Percentiles rank a stretch among this genome's conserved stretches.
These are phyloP conservation scores for Amphilophus citrinellus DNA, from an alignment of 2,113 vertebrate genomes.

Conservation along the genomic window DNA sequence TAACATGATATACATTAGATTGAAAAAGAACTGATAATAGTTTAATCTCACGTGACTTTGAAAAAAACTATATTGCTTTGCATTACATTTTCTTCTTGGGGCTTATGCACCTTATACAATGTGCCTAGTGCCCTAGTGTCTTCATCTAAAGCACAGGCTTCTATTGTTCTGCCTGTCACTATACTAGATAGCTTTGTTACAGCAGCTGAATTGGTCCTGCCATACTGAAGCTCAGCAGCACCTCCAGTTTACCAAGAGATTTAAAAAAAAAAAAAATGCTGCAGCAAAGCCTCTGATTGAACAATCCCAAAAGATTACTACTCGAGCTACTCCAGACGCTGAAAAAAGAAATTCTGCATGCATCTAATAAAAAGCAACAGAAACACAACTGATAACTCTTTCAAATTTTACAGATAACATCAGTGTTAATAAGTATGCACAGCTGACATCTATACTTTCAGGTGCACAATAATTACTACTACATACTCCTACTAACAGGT, in stretches of 20 bases:
- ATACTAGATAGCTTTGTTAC: conserved; percentile 26
- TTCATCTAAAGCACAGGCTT: not conserved
- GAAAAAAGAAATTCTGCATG: not conserved
- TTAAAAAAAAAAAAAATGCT: not conserved
- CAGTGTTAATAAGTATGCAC: not conserved
- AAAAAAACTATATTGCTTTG: not conserved
- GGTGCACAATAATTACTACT: not conserved
- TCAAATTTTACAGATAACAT: not conserved
- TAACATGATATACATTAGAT: not conserved
- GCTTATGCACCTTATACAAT: not conserved
- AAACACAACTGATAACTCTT: not conserved
- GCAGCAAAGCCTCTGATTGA: not conserved
- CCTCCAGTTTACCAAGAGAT: not conserved
- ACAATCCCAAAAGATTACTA: not conserved
- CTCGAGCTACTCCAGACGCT: not conserved
- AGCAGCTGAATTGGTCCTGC: conserved; percentile 37
- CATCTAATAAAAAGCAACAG: not conserved
- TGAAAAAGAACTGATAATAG: not conserved
- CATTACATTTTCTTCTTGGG: not conserved
- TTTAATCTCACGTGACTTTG: not conserved
- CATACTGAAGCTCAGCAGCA: not conserved
- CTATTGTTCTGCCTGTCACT: conserved; percentile 40
- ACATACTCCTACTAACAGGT: not conserved
- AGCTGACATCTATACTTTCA: not conserved
- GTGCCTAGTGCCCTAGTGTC: not conserved